Base-by-base conservation (phyloP, 2,113 vertebrate genomes). In the Larimichthys crocea region DNA sequence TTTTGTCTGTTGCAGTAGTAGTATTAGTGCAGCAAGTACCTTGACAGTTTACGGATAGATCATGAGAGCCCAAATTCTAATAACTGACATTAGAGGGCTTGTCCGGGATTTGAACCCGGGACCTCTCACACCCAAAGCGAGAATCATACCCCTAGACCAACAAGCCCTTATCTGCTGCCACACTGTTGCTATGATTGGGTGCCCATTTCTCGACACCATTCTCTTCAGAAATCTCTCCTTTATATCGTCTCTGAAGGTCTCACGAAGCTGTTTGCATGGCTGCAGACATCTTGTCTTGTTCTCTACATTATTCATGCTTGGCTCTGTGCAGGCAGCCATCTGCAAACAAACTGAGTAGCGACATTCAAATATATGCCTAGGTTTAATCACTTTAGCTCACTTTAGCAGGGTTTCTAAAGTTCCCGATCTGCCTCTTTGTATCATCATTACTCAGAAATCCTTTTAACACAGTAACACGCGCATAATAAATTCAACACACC, bases 91-190 rank as follows among this genome's bases (percentile, higher is more conserved):
- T 2, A 40, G 9, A 40, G 92, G 92, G 94, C 93, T 94, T 92
- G 92, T 95, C 93, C 90, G 93, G 93, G 94, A 94, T 94, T 94
- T 94, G 93, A 94, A 94, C 93, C 94, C 94, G 91, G 90, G 93
- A 94, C 92, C 94, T 94, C 94, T 94, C 94, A 90, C 93, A 94
- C 93, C 93, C 93, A 90, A 94, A 94, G 93, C 93, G 92, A 94
- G 93, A 35, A 35, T 35, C 31, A 35, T 40, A 40, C 35, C 35
- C 35, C 35, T 9, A 40, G 35, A 40, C 35, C 35, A 40, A 40
- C 8, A 6, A 40, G 35, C 35, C 35, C 35, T 7, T 40, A 40
- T 8, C 2, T 40, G 35, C 1, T 9, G 1, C 7, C 1, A 1
- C 35, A 35, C 6, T 35, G 35, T 7, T 35, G 35, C 35, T 35